Base-by-base conservation (phyloP, 2,888 invertebrate species). In the Pandemis heparana region DNA sequence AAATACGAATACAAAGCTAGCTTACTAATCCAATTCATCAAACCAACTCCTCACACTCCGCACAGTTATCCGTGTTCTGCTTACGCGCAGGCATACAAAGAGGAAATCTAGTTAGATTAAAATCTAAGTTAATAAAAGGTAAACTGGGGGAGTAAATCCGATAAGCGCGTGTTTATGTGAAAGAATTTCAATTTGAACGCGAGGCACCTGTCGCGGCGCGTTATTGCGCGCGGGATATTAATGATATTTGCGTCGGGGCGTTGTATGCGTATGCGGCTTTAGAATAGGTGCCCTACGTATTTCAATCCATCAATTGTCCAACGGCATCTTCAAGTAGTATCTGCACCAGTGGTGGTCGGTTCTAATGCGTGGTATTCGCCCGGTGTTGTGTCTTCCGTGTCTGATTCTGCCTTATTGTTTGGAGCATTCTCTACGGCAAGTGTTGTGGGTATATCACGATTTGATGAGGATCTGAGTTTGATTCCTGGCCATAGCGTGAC, bases 181-280 rank as follows among this genome's bases (percentile, higher is more conserved):
- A 91, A 88, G 89, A 89, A 92, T 92, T 92, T 89, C 92, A 91
- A 91, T 91, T 86, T 85, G 79, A 80, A 80, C 76, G 79, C 81
- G 82, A 79, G 81, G 81, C 85, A 85, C 88, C 90, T 90, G 92
- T 91, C 92, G 76, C 77, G 75, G 67, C 77, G 82, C 83, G 87
- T 92, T 92, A 89, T 84, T 75, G 75, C 74, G 78, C 75, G 78
- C 77, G 76, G 77, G 86, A 89, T 88, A 91, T 92, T 92, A 92
- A 92, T 91, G 92, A 87, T 87, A 84, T 83, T 79, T 74, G 77
- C 79, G 75, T 59, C 48, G 59, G 68, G 68, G 43, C 43, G 41
- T 9, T 41, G 41, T 41, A 9, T 8, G 72, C 23, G 7, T 41
- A 53, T 12, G 48, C 48, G 48, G 53, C 53, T 53, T 53, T 53